Evolutionary conservation across 2,888 invertebrate species (phyloP).

Genomic region (Eilema sororculum): DNA sequence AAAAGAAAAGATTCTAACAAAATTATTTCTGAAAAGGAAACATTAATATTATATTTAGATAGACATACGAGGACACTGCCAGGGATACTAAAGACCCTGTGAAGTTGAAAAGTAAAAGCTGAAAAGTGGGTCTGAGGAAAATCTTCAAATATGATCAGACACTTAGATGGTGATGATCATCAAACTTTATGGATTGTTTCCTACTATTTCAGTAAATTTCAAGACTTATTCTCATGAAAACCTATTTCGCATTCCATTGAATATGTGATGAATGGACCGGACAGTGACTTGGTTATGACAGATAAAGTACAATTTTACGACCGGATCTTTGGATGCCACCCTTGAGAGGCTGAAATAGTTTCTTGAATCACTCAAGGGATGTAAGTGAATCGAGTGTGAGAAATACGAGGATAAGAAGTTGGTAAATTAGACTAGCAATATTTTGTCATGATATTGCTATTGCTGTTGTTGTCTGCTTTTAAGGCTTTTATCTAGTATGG

Average conservation of each 20-base stretch:
- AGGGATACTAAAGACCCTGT: no score
- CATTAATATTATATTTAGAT: no score
- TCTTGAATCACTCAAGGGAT: background rate
- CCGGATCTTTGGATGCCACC: background rate
- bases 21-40: background rate
- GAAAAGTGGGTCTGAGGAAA: no score
- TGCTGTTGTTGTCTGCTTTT: no score
- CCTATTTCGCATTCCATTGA: background rate
- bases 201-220: background rate
- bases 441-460: no score
- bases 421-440: no score
- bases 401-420: background rate
- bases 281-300: background rate
- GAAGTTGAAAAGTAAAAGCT: no score
- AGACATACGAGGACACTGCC: no score
- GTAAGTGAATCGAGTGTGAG: background rate
- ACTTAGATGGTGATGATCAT: no score
- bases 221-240: background rate
- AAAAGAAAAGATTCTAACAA: background rate
- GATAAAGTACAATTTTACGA: background rate
- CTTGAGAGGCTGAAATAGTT: background rate
- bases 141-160: no score
- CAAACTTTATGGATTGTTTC: no score
- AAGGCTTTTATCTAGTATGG: no score
- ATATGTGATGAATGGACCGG: background rate